A percentile compares a stretch with the other conserved stretches of the same genome.
These are phyloP conservation scores for Drosophila suboccidentalis DNA, from an alignment of 2,888 invertebrate species.

Conservation along the genomic window DNA sequence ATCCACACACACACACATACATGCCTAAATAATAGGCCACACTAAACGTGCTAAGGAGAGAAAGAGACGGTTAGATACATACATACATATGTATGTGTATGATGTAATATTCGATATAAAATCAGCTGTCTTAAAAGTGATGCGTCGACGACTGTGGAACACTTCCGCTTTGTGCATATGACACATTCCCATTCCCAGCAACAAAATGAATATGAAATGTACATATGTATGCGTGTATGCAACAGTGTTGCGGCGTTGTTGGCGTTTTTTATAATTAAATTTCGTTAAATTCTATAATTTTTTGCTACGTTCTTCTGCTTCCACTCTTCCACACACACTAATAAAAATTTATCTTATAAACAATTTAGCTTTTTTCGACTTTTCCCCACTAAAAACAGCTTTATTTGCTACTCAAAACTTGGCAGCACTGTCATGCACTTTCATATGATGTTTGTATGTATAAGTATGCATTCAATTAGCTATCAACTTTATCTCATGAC, in stretches of 20 bases:
- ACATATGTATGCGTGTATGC: not conserved
- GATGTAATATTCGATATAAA: slow-evolving; percentile 38
- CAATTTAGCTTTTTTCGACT: not conserved
- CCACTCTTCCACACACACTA: too few relatives aligned
- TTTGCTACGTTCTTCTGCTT: too few relatives aligned
- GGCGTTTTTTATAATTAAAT: too few relatives aligned
- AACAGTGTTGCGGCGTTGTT: not conserved
- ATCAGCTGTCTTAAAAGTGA: slow-evolving; percentile 28
- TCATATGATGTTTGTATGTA: not conserved
- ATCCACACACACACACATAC: slow-evolving; percentile 20
- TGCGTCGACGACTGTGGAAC: slow-evolving; percentile 20
- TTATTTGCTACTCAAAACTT: not conserved
- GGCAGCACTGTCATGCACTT: not conserved
- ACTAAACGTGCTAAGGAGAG: slow-evolving; percentile 10
- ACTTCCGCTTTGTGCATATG: slow-evolving; percentile 48
- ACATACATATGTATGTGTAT: slow-evolving; percentile 22
- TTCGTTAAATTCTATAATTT: too few relatives aligned
- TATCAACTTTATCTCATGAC: slow-evolving; percentile 21
- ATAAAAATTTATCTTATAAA: not conserved
- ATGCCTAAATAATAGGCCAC: slow-evolving; percentile 48
- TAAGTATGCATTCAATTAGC: slow-evolving; percentile 13
- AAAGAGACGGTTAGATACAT: slow-evolving; percentile 8
- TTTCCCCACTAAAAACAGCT: not conserved
- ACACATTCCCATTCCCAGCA: slow-evolving; percentile 27
- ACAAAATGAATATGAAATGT: slow-evolving; percentile 10